These are phyloP conservation scores for Pycnonotus jocosus DNA, from an alignment of 2,113 vertebrate species.

Conservation along the genomic window DNA sequence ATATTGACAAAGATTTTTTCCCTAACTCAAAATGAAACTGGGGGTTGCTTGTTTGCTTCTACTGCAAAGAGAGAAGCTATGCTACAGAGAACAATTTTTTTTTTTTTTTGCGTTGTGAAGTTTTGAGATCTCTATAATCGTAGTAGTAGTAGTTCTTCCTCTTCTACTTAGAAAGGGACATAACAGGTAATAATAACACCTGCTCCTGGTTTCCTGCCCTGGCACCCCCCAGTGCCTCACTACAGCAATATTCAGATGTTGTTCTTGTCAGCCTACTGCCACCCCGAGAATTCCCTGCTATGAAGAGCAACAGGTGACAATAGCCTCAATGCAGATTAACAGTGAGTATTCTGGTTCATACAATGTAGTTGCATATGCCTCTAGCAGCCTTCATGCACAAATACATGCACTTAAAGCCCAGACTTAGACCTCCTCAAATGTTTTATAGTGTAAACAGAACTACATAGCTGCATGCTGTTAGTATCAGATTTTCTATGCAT, in stretches of 20 bases:
- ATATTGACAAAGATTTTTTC: background rate
- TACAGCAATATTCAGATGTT: background rate
- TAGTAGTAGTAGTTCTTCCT: background rate
- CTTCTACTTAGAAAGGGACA: background rate
- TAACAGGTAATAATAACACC: background rate
- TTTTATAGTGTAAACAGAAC: background rate
- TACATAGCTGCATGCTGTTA: background rate
- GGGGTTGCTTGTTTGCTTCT: background rate
- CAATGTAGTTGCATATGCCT: background rate
- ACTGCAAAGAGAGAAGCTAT: background rate
- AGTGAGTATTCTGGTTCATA: background rate
- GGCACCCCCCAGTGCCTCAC: background rate
- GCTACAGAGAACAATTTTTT: background rate
- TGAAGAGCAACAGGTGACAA: background rate
- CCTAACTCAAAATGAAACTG: background rate
- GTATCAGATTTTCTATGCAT: background rate
- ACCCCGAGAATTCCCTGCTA: background rate
- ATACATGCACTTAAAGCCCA: background rate
- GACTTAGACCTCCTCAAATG: background rate
- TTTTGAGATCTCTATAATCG: background rate
- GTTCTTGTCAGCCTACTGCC: background rate
- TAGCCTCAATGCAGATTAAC: background rate
- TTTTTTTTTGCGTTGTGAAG: background rate
- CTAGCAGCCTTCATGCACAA: background rate
- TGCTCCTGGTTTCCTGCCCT: background rate